phyloP scores from a whole-genome alignment of 2,888 invertebrate species.

The Pseudanteris insignis region DNA sequence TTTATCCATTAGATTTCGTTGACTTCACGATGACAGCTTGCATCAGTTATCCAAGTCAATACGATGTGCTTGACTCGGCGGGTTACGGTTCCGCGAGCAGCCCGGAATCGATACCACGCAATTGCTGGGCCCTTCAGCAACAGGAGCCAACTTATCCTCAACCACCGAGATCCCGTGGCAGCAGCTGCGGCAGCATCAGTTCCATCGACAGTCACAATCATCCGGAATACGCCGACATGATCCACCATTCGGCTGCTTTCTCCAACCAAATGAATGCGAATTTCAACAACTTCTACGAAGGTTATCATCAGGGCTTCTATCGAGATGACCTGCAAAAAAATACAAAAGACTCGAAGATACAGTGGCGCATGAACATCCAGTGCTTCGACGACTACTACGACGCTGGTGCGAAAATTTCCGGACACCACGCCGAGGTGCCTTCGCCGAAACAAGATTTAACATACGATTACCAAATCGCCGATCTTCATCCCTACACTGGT shows the following conservation, averaged over 20 bases:
- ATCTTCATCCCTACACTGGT: conserved; percentile 21
- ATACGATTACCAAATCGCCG: conserved; percentile 23
- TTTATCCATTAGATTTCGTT: too few species aligned
- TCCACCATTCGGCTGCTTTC: conserved; percentile 10
- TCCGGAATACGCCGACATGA: conserved; percentile 53
- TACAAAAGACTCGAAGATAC: conserved; percentile 49
- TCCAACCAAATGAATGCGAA: conserved; percentile 40
- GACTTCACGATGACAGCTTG: conserved; percentile 45
- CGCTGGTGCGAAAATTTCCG: conserved; percentile 19
- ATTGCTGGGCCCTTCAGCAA: conserved; percentile 49
- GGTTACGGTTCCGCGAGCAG: conserved; percentile 63
- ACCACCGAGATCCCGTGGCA: conserved; percentile 58
- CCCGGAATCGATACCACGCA: conserved; percentile 59
- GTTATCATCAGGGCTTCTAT: conserved; percentile 54
- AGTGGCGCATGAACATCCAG: conserved; percentile 50
- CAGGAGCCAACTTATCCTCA: conserved; percentile 56
- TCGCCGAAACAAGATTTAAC: conserved; percentile 25
- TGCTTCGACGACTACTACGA: conserved; percentile 49
- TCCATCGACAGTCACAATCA: conserved; percentile 57
- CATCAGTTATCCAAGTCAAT: conserved; percentile 53
- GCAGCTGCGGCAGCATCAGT: conserved; percentile 60
- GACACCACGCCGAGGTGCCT: conserved; percentile 14
- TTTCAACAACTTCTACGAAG: conserved; percentile 57
- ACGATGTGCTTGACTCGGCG: conserved; percentile 60
- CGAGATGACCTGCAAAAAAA: conserved; percentile 43